Percentiles rank a stretch among this genome's conserved stretches.
Conservation (phyloP, 2,113 vertebrate genomes). For the Uropsilus gracilis region DNA sequence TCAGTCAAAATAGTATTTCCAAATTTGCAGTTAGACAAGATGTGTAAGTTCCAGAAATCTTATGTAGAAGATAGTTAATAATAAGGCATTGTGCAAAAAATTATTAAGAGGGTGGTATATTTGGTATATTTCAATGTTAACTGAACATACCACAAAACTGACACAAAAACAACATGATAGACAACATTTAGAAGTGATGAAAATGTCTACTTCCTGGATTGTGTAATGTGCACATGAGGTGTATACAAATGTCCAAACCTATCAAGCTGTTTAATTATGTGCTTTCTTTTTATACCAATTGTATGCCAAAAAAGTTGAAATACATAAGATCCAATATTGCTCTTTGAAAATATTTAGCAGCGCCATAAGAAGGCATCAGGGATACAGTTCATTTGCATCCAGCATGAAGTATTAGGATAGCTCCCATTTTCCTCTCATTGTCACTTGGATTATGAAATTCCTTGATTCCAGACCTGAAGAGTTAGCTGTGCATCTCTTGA, state of each 20-base stretch:
- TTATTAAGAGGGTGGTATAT: background rate
- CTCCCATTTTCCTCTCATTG: background rate
- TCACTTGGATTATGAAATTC: background rate
- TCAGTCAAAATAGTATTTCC: slow-evolving; percentile 34
- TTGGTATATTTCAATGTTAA: background rate
- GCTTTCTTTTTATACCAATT: background rate
- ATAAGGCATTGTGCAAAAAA: background rate
- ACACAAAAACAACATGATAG: background rate
- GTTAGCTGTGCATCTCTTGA: background rate
- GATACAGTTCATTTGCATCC: background rate
- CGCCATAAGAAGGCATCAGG: background rate
- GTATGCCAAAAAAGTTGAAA: background rate
- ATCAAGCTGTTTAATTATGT: background rate
- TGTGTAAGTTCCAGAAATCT: background rate
- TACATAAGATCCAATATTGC: background rate
- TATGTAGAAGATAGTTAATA: background rate
- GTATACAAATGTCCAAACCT: background rate
- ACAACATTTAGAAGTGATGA: background rate
- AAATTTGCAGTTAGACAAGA: background rate
- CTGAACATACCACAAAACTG: background rate
- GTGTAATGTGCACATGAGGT: background rate
- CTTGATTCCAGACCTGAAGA: background rate
- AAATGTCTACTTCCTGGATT: background rate
- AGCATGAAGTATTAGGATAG: background rate
- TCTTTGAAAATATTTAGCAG: background rate